Percentiles rank a stretch among this genome's conserved stretches.
Conservation (phyloP, 64 coral and sea anemone species). For the Montipora efflorescens region DNA sequence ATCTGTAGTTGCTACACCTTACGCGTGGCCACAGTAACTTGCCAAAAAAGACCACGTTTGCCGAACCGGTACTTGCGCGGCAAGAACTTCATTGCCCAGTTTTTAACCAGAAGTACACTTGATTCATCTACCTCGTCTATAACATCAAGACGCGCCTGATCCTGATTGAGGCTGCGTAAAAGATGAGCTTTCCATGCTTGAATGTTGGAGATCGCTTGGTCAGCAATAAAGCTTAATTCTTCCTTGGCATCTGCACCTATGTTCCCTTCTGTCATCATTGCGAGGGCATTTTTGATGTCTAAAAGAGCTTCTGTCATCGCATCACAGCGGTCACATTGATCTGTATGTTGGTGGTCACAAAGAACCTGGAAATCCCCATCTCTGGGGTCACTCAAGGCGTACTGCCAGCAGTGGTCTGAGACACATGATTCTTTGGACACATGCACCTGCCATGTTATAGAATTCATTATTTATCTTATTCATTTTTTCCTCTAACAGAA, state of each 20-base stretch:
- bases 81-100: slow-evolving; percentile 56
- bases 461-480: no score
- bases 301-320: not conserved
- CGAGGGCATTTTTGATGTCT: not conserved
- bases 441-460: no score
- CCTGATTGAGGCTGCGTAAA: slow-evolving; percentile 37
- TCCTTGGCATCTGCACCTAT: not conserved
- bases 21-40: slow-evolving; percentile 24
- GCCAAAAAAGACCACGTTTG: slow-evolving; percentile 29
- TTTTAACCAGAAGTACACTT: not conserved
- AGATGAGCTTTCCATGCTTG: slow-evolving; percentile 35
- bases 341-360: slow-evolving; percentile 3
- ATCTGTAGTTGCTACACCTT: not conserved
- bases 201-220: slow-evolving; percentile 18
- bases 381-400: slow-evolving; percentile 9
- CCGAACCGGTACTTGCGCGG: slow-evolving; percentile 36
- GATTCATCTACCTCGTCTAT: not conserved
- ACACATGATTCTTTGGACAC: no score
- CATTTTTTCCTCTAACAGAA: no score
- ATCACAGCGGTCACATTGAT: slow-evolving; percentile 9
- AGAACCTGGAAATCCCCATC: not conserved
- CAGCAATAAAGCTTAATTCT: not conserved
- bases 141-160: slow-evolving; percentile 19
- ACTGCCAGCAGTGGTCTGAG: not conserved
- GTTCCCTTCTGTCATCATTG: not conserved